phyloP scores from a whole-genome alignment of 2,797 vertebrate genomes.

The Characodon lateralis region DNA sequence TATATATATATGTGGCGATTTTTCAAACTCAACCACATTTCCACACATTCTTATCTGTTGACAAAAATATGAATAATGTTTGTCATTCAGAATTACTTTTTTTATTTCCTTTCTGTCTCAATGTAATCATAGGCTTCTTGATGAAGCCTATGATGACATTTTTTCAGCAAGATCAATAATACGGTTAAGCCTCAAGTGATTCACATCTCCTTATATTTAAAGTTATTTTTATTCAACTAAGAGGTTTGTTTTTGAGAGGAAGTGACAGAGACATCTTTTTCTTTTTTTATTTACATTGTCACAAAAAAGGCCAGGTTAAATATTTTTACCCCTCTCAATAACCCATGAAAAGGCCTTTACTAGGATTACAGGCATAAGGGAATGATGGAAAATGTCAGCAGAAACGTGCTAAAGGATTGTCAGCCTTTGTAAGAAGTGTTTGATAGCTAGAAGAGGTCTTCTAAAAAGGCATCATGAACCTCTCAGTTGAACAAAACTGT shows the following conservation, averaged over 20 bases:
- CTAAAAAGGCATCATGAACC: neutral
- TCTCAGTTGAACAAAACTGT: too few relatives aligned
- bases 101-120: too few relatives aligned
- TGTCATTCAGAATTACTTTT: neutral
- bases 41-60: neutral
- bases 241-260: neutral
- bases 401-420: neutral
- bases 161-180: neutral
- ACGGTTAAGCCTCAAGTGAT: neutral
- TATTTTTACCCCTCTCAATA: neutral
- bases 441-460: too few relatives aligned
- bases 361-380: neutral
- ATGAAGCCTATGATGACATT: too few relatives aligned
- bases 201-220: neutral
- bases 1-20: too few relatives aligned
- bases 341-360: neutral
- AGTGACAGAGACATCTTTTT: neutral
- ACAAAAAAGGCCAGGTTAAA: neutral
- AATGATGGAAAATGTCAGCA: neutral
- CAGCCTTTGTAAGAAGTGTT: too few relatives aligned
- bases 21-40: neutral
- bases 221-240: neutral
- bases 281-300: neutral
- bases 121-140: too few relatives aligned
- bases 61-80: neutral